Evolutionary conservation across 2,888 invertebrate species (phyloP), one percentile per base, ranked within the genome.

Genomic region (Galerucella pusilla): DNA sequence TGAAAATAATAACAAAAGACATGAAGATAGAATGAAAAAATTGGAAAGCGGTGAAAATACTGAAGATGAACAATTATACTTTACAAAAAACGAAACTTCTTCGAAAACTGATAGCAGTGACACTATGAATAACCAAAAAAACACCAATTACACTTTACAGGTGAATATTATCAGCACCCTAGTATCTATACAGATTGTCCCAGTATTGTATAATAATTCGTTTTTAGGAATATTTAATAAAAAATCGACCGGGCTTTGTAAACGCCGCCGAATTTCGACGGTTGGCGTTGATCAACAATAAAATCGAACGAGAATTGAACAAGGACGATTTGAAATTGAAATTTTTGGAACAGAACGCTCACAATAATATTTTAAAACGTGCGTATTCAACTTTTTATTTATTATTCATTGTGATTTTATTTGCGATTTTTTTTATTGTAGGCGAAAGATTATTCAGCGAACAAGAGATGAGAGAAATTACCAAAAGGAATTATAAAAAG

Each of bases 171-270:
- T 20, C 1, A 20, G 1, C 1, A 20, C 20, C 20, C 20, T 20
- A 20, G 20, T 20, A 59, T 16, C 7, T 59, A 25, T 59, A 20
- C 5, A 6, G 10, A 59, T 59, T 42, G 35, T 42, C 35, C 35
- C 35, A 35, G 35, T 3, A 35, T 5, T 35, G 6, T 42, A 9
- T 42, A 42, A 42, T 42, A 2, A 59, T 59, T 59, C 14, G 2
- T 7, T 89, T 93, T 42, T 88, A 94, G 90, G 94, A 95, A 74
- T 93, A 93, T 84, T 90, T 96, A 81, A 89, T 90, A 79, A 89
- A 86, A 77, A 93, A 94, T 80, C 91, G 92, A 49, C 95, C 95
- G 0, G 90, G 92, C 76, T 95, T 95, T 85, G 89, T 94, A 46
- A 86, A 88, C 64, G 88, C 89, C 66, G 91, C 92, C 0, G 90